These are phyloP conservation scores for Drosophila kanekoi DNA, from an alignment of 2,888 invertebrate genomes.

Conservation along the genomic window DNA sequence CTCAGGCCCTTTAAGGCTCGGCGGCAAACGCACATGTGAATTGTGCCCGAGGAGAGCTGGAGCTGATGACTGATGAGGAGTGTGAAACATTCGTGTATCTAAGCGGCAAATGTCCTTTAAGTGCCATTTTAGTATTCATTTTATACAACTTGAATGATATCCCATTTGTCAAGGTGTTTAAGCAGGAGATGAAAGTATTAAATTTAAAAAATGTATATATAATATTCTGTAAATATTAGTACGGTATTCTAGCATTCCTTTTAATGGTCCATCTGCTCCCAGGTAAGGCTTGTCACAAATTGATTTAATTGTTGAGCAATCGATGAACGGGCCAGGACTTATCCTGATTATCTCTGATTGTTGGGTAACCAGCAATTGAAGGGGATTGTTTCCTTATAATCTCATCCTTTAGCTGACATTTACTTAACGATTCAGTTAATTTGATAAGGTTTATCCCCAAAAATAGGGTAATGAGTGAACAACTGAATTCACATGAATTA, in stretches of 20 bases:
- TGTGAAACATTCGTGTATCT: slow-evolving; percentile 1
- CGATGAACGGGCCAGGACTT: neutral
- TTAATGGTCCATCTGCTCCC: no score
- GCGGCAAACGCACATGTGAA: slow-evolving; percentile 62
- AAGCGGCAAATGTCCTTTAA: slow-evolving; percentile 31
- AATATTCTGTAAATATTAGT: no score
- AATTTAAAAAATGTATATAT: no score
- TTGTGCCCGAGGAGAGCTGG: neutral
- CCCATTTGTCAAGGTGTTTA: slow-evolving; percentile 1
- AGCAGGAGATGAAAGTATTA: neutral
- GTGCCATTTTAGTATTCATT: slow-evolving; percentile 1
- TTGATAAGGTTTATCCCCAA: slow-evolving; percentile 60
- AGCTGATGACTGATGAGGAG: slow-evolving; percentile 31
- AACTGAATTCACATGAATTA: slow-evolving; percentile 53
- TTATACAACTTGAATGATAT: slow-evolving; percentile 6
- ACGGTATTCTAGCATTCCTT: no score
- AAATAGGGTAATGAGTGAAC: slow-evolving; percentile 24
- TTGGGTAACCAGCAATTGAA: slow-evolving; percentile 15
- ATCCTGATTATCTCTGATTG: slow-evolving; percentile 4
- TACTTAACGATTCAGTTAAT: slow-evolving; percentile 45
- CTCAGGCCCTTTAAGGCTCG: slow-evolving; percentile 50
- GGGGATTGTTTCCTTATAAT: neutral
- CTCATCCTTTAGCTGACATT: slow-evolving; percentile 3
- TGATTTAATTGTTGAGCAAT: neutral
- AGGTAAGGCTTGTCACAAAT: neutral